Evolutionary conservation across 92 coral and sea anemone species (phyloP), one percentile per base, ranked within the genome.

Genomic region (Palythoa grandis): DNA sequence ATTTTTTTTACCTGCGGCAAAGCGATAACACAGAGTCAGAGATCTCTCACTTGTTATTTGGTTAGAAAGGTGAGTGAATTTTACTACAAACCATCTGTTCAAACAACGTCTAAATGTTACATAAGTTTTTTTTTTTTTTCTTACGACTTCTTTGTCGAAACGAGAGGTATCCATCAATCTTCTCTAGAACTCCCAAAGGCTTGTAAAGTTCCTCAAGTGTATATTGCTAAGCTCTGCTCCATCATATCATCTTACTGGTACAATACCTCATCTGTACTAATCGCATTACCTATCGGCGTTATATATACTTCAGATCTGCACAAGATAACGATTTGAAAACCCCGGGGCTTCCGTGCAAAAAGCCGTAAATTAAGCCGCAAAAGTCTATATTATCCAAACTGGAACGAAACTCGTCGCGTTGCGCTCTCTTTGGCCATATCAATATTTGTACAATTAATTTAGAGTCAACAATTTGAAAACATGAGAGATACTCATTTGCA

Each of bases 391-490:
- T 38, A 11, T 79, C 72, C 74, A 14, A 79, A 57, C 58, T 76
- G 73, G 72, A 82, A 38, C 70, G 71, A 80, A 63, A 63, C 35
- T 19, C 24, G 25, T 23, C 29, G 7, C 20, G 74, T 80, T 50
- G 79, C 54, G 17, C 66, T 60, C 71, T 39, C 60, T 35, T 40
- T 20, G 65, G 35, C 16, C 66, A 25, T 84, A 90, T 89, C 90
- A 92, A 92, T 94, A 94, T 94, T 94, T 94, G 94, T 92, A 86
- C 91, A 92, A 86, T 92, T 91, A 88, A 87, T 92, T 88, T 83
- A 83, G 88, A 82, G 76, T 89, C 88, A 90, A 90, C 91, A 91
- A 89, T 85, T 86, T 66, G 48, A 69, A 69, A 48, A 78, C 86
- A 76, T 74, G 76, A 83, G 88, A 77, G 83, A 78, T 61, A 53